Percentiles rank a stretch among this genome's conserved stretches.
These are phyloP conservation scores for Mythimna albipuncta DNA, from an alignment of 2,888 invertebrate genomes.

Conservation along the genomic window DNA sequence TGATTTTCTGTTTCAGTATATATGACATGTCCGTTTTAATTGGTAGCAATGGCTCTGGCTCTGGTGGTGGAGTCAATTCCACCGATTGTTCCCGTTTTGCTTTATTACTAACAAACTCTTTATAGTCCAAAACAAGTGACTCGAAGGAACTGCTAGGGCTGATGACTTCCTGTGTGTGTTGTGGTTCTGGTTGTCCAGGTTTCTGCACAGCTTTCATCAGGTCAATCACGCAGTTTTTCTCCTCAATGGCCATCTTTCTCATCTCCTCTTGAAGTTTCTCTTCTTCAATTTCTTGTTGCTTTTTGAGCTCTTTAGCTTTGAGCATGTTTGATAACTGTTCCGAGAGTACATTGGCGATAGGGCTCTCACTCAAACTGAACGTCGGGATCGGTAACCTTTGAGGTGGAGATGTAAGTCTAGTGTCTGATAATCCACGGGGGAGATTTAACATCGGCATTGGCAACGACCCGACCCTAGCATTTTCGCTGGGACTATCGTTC, in stretches of 20 bases:
- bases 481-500: slow-evolving; percentile 65
- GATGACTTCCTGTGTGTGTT: slow-evolving; percentile 57
- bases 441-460: slow-evolving; percentile 55
- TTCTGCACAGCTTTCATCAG: slow-evolving; percentile 77
- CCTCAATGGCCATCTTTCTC: slow-evolving; percentile 69
- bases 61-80: slow-evolving; percentile 12
- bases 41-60: slow-evolving; percentile 69
- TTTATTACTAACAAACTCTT: slow-evolving; percentile 37
- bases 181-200: slow-evolving; percentile 50
- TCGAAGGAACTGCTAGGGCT: slow-evolving; percentile 79
- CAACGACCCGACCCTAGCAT: slow-evolving; percentile 51
- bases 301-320: slow-evolving; percentile 79
- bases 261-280: slow-evolving; percentile 72
- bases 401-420: slow-evolving; percentile 67
- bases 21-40: slow-evolving; percentile 80
- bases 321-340: slow-evolving; percentile 83
- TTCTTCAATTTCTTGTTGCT: slow-evolving; percentile 73
- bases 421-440: slow-evolving; percentile 70
- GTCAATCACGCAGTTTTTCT: slow-evolving; percentile 78
- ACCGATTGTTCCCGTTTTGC: slow-evolving; percentile 14
- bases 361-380: slow-evolving; percentile 64
- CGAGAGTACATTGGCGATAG: slow-evolving; percentile 56
- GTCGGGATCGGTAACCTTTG: slow-evolving; percentile 76
- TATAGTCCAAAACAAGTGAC: slow-evolving; percentile 71
- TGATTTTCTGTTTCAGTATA: slow-evolving; percentile 74